Evolutionary conservation across 2,113 vertebrate genomes (phyloP), one percentile per base, ranked within the genome.

Genomic region (Rhodinocichla rosea): DNA sequence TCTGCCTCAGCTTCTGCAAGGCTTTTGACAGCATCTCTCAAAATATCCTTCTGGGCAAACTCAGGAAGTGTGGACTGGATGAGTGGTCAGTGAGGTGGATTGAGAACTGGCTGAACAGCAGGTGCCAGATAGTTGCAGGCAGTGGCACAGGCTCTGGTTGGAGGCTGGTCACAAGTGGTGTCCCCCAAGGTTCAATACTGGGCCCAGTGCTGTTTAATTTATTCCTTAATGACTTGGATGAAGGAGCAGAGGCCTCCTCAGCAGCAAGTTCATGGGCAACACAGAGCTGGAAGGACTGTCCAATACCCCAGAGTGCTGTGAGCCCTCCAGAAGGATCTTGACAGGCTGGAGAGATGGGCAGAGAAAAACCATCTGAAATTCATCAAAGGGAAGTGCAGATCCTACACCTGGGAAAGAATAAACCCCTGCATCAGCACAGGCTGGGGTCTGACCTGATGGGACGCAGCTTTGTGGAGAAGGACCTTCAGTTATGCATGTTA

Each of bases 401-500:
- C 50, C 59, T 65, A 40, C 30, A 40, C 35, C 42, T 20, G 26
- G 52, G 30, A 57, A 35, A 24, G 42, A 57, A 57, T 16, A 67
- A 57, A 19, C 1, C 10, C 30, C 5, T 67, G 35, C 24, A 40
- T 10, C 42, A 65, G 10, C 70, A 56, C 30, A 49, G 60, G n/a
- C 50, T 65, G 35, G 17, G 13, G 15, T 26, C 50, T 75, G 50
- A 30, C 8, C 42, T 56, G 24, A 44, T 49, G 60, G 40, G 42
- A 40, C 40, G 50, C 30, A 75, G 42, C 12, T 49, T 55, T 40
- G 24, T 75, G 35, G 60, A 47, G n/a, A 55, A 64, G 35, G 16
- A 42, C 21, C 47, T 76, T 60, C 1, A 2, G 30, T 73, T 59
- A 26, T 2, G 0, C 1, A 1, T 1, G 0, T 86, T 62, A 49